These are phyloP conservation scores for Ctenodactylus gundi DNA, from an alignment of 2,113 vertebrate species.

Conservation along the genomic window DNA sequence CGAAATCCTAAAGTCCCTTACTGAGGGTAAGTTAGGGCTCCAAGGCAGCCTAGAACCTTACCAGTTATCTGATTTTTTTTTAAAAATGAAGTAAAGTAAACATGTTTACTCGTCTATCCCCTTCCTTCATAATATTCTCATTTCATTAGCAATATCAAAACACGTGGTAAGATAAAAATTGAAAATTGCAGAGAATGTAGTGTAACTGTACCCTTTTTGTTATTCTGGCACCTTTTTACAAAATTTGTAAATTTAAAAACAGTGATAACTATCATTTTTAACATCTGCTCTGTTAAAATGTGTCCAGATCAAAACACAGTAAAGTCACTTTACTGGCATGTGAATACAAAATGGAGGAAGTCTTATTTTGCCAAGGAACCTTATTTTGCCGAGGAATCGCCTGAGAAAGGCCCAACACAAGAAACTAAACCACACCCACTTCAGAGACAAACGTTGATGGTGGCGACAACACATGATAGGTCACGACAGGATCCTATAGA, in stretches of 20 bases:
- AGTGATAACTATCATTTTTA: not conserved
- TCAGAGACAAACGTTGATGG: conserved; percentile 22
- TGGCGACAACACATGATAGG: not conserved
- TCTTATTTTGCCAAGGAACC: not conserved
- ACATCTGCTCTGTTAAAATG: not conserved
- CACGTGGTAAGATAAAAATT: not conserved
- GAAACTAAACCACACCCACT: not conserved
- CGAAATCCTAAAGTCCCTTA: not conserved
- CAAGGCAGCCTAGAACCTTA: not conserved
- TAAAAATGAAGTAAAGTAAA: conserved; percentile 32
- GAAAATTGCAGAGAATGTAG: conserved; percentile 22
- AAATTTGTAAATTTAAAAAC: conserved; percentile 37
- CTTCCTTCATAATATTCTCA: not conserved
- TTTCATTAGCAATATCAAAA: conserved; percentile 1
- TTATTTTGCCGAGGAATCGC: not conserved
- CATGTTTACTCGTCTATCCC: not conserved
- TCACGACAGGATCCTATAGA: not conserved
- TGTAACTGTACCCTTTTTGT: not conserved
- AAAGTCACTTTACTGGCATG: not conserved
- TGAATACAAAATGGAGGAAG: not conserved
- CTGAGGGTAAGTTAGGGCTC: not conserved
- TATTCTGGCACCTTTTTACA: conserved; percentile 43
- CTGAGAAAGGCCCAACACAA: not conserved
- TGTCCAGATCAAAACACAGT: conserved; percentile 42
- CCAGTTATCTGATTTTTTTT: not conserved